Conservation (phyloP, 1,140 invertebrate genomes). For the Solenopsis invicta region DNA sequence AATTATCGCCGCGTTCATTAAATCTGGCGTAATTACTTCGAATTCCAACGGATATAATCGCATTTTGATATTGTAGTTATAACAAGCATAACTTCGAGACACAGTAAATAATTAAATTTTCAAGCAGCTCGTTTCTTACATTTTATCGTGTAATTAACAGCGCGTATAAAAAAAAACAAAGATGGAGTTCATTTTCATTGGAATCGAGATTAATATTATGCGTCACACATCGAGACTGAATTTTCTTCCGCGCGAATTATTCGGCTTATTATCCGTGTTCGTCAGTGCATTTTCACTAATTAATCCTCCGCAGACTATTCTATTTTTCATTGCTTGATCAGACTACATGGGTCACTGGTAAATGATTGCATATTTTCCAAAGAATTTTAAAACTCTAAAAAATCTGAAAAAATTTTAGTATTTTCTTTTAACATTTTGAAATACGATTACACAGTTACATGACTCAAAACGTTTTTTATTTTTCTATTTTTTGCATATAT, state of each 20-base stretch:
- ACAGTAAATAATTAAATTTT: conserved; percentile 22
- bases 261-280: not conserved
- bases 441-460: too few species aligned
- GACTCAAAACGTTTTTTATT: too few species aligned
- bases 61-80: conserved; percentile 15
- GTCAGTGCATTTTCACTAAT: not conserved
- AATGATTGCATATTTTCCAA: too few species aligned
- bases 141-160: conserved; percentile 30
- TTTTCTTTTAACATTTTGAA: too few species aligned
- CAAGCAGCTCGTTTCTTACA: not conserved
- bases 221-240: not conserved
- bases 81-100: not conserved
- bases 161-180: not conserved
- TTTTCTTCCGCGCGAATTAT: not conserved
- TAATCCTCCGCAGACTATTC: too few species aligned
- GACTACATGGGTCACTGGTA: too few species aligned
- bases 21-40: conserved; percentile 36
- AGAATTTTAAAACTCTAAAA: too few species aligned
- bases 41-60: not conserved
- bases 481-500: too few species aligned
- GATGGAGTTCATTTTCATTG: not conserved
- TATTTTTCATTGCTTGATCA: too few species aligned
- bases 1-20: conserved; percentile 43
- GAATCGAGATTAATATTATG: conserved; percentile 16
- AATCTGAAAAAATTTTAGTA: too few species aligned